Percentiles rank a stretch among this genome's conserved stretches.
Conservation (phyloP, 2,797 vertebrate species). For the Peromyscus nudipes region DNA sequence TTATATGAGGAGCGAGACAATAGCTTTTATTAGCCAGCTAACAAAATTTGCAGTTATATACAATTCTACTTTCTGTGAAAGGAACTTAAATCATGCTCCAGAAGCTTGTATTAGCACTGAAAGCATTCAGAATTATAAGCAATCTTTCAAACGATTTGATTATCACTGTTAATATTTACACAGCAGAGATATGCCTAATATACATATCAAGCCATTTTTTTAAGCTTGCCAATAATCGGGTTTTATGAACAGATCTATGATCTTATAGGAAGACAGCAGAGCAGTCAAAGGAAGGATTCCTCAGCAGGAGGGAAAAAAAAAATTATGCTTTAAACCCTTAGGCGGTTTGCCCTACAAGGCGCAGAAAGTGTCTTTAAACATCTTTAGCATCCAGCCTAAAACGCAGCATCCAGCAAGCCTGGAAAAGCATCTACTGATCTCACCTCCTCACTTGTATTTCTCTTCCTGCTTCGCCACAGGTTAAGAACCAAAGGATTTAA, state of each 20-base stretch:
- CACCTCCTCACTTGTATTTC: conserved; percentile 11
- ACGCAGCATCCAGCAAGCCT: conserved; percentile 7
- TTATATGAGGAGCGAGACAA: conserved; percentile 15
- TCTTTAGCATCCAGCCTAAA: background rate
- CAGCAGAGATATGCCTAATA: conserved; percentile 13
- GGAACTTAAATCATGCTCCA: conserved; percentile 36
- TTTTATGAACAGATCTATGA: conserved; percentile 62
- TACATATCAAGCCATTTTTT: conserved; percentile 41
- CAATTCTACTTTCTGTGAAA: conserved; percentile 60
- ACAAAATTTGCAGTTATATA: conserved; percentile 62
- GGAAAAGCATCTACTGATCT: conserved; percentile 52
- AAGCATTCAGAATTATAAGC: conserved; percentile 47
- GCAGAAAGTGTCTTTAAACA: conserved; percentile 39
- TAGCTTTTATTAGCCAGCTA: conserved; percentile 12
- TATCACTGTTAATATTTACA: background rate
- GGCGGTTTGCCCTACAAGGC: conserved; percentile 46
- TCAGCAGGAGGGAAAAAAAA: conserved; percentile 55
- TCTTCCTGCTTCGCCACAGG: conserved; percentile 27
- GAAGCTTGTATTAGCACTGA: conserved; percentile 40
- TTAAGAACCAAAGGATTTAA: conserved; percentile 63
- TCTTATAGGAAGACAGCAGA: conserved; percentile 20
- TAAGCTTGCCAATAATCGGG: conserved; percentile 23
- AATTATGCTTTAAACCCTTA: conserved; percentile 29
- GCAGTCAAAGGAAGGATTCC: background rate
- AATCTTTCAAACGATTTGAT: conserved; percentile 50